These are phyloP conservation scores for Lacerta viridis DNA, from an alignment of 2,797 vertebrate genomes.

Conservation along the genomic window DNA sequence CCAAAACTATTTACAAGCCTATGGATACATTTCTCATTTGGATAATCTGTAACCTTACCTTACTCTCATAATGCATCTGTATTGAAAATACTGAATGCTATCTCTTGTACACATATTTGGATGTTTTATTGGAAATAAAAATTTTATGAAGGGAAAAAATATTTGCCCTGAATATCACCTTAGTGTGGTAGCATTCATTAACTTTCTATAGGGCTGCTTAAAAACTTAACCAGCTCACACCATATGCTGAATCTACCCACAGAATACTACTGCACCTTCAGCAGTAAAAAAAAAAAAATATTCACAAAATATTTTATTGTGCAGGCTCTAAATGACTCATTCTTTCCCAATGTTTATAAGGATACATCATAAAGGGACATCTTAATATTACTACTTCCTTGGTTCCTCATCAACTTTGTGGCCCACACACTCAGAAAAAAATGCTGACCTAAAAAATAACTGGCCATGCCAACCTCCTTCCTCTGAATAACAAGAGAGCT, in stretches of 20 bases:
- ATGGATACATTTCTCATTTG: too few relatives aligned
- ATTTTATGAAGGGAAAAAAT: too few relatives aligned
- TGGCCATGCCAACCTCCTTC: background rate
- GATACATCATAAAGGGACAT: background rate
- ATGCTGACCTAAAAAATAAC: conserved; percentile 19
- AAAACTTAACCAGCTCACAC: background rate
- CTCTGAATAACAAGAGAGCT: conserved; percentile 12
- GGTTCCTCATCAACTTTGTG: background rate
- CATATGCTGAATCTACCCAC: background rate
- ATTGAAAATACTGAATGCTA: too few relatives aligned
- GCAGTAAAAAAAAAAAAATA: background rate
- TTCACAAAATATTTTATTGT: too few relatives aligned
- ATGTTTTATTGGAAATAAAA: too few relatives aligned
- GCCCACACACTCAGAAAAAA: background rate
- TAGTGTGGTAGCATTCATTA: background rate
- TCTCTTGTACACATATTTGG: too few relatives aligned
- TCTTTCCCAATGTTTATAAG: background rate
- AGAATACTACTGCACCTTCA: background rate
- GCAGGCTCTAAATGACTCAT: background rate
- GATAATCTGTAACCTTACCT: too few relatives aligned
- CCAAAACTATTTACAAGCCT: too few relatives aligned
- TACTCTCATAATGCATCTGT: too few relatives aligned
- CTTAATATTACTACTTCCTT: background rate
- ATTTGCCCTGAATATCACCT: background rate
- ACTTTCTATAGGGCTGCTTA: background rate